Percentiles rank a stretch among this genome's conserved stretches.
Conservation (phyloP, 2,888 invertebrate genomes). For the Cepaea hortensis region DNA sequence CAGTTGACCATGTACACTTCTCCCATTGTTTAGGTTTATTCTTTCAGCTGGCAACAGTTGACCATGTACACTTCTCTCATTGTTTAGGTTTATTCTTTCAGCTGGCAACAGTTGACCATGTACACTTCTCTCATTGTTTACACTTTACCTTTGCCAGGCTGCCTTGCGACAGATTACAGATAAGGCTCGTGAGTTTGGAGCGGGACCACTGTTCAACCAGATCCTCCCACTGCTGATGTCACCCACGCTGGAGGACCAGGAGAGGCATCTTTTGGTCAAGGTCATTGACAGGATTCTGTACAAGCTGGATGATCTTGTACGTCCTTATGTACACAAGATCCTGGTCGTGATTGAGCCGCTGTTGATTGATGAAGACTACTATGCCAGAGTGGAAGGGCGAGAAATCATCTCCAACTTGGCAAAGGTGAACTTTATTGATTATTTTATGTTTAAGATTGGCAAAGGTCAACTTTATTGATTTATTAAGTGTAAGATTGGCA, state of each 20-base stretch:
- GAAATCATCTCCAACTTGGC: slow-evolving; percentile 99
- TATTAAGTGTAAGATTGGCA: too few species aligned
- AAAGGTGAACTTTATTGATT: slow-evolving; percentile 79
- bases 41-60: too few species aligned
- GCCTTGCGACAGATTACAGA: slow-evolving; percentile 98
- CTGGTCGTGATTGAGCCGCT: slow-evolving; percentile 98
- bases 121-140: background rate
- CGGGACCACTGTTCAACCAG: slow-evolving; percentile 98
- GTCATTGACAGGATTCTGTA: slow-evolving; percentile 98
- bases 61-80: too few species aligned
- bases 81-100: too few species aligned
- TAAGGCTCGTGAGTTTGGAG: slow-evolving; percentile 98
- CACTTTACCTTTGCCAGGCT: slow-evolving; percentile 79
- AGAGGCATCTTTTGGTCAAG: slow-evolving; percentile 97
- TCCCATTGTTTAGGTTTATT: too few species aligned
- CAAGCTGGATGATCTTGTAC: slow-evolving; percentile 97
- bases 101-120: too few species aligned
- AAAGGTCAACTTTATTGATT: too few species aligned
- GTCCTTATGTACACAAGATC: slow-evolving; percentile 99
- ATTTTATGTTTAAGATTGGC: too few species aligned
- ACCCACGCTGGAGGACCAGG: slow-evolving; percentile 98
- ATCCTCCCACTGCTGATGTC: slow-evolving; percentile 99
- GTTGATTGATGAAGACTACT: slow-evolving; percentile 99
- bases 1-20: too few species aligned
- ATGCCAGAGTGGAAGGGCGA: slow-evolving; percentile 98